Base-by-base conservation (phyloP, 2,888 invertebrate species). In the Drosophila anceps region DNA sequence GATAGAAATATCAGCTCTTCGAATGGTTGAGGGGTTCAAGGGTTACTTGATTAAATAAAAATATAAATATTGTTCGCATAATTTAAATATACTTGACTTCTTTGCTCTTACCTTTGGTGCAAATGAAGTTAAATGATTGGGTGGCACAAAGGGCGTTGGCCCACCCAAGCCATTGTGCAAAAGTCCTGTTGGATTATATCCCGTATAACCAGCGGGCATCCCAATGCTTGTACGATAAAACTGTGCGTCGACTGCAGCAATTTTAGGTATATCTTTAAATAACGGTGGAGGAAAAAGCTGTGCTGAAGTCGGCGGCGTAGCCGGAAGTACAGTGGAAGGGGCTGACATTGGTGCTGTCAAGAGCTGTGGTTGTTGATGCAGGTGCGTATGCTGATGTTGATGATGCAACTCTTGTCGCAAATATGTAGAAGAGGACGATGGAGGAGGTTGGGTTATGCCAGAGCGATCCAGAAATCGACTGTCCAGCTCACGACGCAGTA, bases 361-460 rank as follows among this genome's bases (percentile, higher is more conserved):
- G 66, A 96, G 95, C 81, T 96, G 96, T 79, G 96, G 96, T 92
- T 97, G 97, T 91, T 97, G 97, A 94, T 97, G 98, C 90, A 98
- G 96, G 93, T 97, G 97, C 61, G 97, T 97, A 93, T 97, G 98
- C 92, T 98, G 97, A 93, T 98, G 98, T 93, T 97, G 97, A 94
- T 98, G 97, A 93, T 97, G 98, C 95, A 97, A 96, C 94, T 97
- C 98, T 58, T 97, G 97, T 90, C 97, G 95, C 91, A 96, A 94
- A 85, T 95, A 95, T 59, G 95, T 94, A 39, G 91, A 80, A 24
- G 90, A 85, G 8, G 86, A 95, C 7, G 84, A 74, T 50, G 91
- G 87, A 73, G 93, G 93, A 84, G 92, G 93, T 90, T 91, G 92
- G 35, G 91, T 93, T 80, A 96, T 94, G 87, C 97, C 97, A 92